Base-by-base conservation (phyloP, 2,113 vertebrate species). In the Dunckerocampus dactyliophorus region DNA sequence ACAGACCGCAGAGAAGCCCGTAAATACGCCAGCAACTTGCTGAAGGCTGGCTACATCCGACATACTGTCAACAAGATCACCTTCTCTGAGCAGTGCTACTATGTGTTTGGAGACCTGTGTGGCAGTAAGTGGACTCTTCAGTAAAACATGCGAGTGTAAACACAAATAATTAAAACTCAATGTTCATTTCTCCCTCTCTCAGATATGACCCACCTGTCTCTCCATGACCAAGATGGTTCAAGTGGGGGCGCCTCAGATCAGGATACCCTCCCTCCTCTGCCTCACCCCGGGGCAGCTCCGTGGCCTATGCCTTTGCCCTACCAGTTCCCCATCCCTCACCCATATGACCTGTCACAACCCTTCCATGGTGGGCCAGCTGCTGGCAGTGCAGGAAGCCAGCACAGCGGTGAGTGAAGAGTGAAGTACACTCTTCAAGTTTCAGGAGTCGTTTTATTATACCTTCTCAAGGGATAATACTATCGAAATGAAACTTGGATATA, bases 11-110 rank as follows among this genome's bases (percentile, higher is more conserved):
- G 96, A 14, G 96, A 98, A 76, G 95, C 95, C 24, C 93, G 97
- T 39, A 99, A 98, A 82, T 98, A 98, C 0, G 95, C 95, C 87
- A 98, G 95, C 92, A 98, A 99, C 84, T 92, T 99, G 74, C 91
- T 99, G 75, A 99, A 98, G 88, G 97, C 95, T 1, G 95, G 96
- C 74, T 98, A 93, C 88, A 98, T 99, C 84, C 92, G 97, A 39
- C 97, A 99, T 77, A 99, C 97, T 0, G 97, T 99, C 87, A 99
- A 99, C 89, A 99, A 99, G 90, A 99, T 99, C 87, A 99, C 97
- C 69, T 99, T 99, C 89, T 99, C 97, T 0, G 97, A 99, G 74
- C 97, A 99, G 81, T 99, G 97, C 87, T 99, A 98, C 88, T 99
- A 98, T 66, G 93, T 98, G 55, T 91, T 90, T 22, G 89, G 90